phyloP scores from a whole-genome alignment of 2,797 vertebrate genomes.

The Coracias cyanogaster region DNA sequence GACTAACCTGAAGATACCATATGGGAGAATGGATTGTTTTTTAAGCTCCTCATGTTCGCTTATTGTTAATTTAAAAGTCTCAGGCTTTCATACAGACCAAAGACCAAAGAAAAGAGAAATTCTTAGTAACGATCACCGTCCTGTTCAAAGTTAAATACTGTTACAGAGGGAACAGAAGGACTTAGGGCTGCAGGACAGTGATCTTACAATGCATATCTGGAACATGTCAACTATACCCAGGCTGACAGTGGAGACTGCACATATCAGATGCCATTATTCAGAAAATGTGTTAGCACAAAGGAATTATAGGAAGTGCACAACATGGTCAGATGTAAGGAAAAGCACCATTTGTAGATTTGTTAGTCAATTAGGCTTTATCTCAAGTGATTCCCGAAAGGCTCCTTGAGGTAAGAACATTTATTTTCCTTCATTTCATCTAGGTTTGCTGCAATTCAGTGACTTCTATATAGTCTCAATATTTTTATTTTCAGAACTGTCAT shows the following conservation, averaged over 20 bases:
- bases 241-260: conserved; percentile 9
- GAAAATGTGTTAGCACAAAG: conserved; percentile 27
- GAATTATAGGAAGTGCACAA: conserved; percentile 15
- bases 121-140: neutral
- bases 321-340: conserved; percentile 35
- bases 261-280: conserved; percentile 31
- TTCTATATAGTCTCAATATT: neutral
- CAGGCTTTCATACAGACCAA: neutral
- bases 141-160: conserved; percentile 21
- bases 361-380: conserved; percentile 68
- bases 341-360: conserved; percentile 70
- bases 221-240: neutral
- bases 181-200: conserved; percentile 37
- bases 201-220: conserved; percentile 38
- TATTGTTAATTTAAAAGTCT: neutral
- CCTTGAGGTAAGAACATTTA: conserved; percentile 36
- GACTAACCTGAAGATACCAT: neutral
- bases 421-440: conserved; percentile 46
- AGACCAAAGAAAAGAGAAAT: neutral
- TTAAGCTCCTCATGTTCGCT: neutral
- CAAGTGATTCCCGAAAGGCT: conserved; percentile 28
- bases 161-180: conserved; percentile 56
- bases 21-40: neutral
- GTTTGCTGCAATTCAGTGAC: neutral
- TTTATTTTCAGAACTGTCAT: conserved; percentile 11